Conservation (phyloP, 2,888 invertebrate genomes). For the Rugalucina vietnamica region DNA sequence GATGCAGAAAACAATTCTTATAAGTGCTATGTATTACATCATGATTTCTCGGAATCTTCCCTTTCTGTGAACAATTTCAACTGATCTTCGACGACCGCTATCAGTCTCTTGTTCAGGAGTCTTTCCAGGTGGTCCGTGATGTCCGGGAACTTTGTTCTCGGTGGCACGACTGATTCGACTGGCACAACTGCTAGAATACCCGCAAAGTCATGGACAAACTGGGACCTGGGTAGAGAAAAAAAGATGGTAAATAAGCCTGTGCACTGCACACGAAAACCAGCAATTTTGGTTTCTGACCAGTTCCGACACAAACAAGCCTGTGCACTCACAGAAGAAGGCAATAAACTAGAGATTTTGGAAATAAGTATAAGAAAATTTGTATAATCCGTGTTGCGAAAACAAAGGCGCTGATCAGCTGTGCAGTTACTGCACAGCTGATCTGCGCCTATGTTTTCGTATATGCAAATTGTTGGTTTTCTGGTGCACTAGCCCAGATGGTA, state of each 20-base stretch:
- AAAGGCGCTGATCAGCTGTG: no score
- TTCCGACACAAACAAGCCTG: no score
- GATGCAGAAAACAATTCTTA: not conserved
- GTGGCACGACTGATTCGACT: constrained; percentile 68
- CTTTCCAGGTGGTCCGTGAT: constrained; percentile 74
- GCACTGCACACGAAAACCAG: no score
- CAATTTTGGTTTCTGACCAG: no score
- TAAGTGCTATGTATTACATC: not conserved
- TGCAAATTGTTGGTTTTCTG: no score
- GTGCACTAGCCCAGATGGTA: no score
- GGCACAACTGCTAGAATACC: constrained; percentile 72
- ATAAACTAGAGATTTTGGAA: no score
- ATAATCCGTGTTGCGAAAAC: no score
- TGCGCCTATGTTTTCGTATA: no score
- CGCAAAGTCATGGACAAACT: constrained; percentile 78
- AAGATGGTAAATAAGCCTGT: not conserved
- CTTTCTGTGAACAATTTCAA: constrained; percentile 68
- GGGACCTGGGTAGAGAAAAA: constrained; percentile 62
- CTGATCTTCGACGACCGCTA: constrained; percentile 77
- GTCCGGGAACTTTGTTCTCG: constrained; percentile 63
- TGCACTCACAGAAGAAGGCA: no score
- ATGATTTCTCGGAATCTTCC: not conserved
- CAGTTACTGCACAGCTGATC: no score
- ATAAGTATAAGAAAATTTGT: no score
- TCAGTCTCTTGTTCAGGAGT: constrained; percentile 74